phyloP scores from a whole-genome alignment of 2,113 vertebrate species.

The Spea bombifrons region DNA sequence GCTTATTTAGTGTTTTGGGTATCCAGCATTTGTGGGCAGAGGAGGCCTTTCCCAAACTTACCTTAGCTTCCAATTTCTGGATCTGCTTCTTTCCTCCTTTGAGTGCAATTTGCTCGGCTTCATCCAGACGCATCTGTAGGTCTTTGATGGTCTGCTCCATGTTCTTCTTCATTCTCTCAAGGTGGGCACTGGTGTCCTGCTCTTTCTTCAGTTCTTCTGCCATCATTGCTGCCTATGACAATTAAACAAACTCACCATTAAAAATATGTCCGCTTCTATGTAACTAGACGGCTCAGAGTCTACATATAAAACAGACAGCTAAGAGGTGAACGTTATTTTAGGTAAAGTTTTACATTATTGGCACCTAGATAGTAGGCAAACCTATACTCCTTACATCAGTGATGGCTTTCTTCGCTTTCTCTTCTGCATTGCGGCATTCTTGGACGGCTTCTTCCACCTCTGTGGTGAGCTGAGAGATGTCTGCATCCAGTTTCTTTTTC shows the following conservation, averaged over 20 bases:
- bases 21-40: too few species aligned
- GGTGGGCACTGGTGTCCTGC: constrained; percentile 83
- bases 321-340: too few species aligned
- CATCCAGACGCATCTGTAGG: constrained; percentile 85
- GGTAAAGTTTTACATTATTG: too few species aligned
- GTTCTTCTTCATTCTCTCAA: constrained; percentile 95
- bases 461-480: constrained; percentile 72
- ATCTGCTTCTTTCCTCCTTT: constrained; percentile 94
- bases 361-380: neutral
- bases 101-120: constrained; percentile 89
- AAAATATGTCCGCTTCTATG: too few species aligned
- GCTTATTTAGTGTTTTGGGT: too few species aligned
- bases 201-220: constrained; percentile 95
- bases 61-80: constrained; percentile 90
- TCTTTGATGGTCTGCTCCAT: constrained; percentile 93
- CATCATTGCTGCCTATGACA: constrained; percentile 87
- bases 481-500: constrained; percentile 88
- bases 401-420: constrained; percentile 93
- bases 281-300: too few species aligned
- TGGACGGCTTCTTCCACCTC: constrained; percentile 86
- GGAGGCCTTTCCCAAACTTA: constrained; percentile 52
- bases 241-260: neutral
- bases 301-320: too few species aligned
- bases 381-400: constrained; percentile 75
- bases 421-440: constrained; percentile 84